Evolutionary conservation across 1,140 invertebrate species (phyloP), one percentile per base, ranked within the genome.

Genomic region (Xylocopa sonorina): DNA sequence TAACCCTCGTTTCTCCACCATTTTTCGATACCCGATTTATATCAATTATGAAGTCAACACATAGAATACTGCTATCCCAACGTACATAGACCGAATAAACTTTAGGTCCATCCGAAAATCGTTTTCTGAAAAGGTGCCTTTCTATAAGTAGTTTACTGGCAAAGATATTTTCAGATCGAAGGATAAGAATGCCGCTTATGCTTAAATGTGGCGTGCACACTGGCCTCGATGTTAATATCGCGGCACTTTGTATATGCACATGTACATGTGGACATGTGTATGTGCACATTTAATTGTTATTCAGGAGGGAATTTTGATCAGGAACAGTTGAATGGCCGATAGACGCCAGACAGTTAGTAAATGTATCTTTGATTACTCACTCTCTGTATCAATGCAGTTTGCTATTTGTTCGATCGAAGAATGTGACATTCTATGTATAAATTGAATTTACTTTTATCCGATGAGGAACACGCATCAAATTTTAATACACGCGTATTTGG

Each of bases 81-180:
- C 9, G 16, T 32, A 29, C 32, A 18, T 10, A 16, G 38, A 4
- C 9, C 24, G 3, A 14, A 29, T n/a, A n/a, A n/a, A n/a, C n/a
- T n/a, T n/a, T n/a, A n/a, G n/a, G n/a, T 14, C 18, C 12, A 46
- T 46, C 46, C 24, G 24, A 66, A 66, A 12, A 21, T 48, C 10
- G 14, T 29, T 66, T 66, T 21, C 0, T 46, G 3, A 27, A 2
- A 27, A 66, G 7, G 4, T 1, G 0, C 48, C 10, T 18, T 29
- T 46, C 18, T 32, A 0, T 7, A 38, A 69, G n/a, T 16, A 18
- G 16, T 62, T 16, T 34, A n/a, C n/a, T n/a, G 62, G 14, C 10
- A 9, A n/a, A 32, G n/a, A 41, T 74, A 75, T 75, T 75, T 75
- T 53, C 18, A 55, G 34, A 38, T 21, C 5, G 4, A 41, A 10